These are phyloP conservation scores for Laticauda colubrina DNA, from an alignment of 2,113 vertebrate genomes.

Conservation along the genomic window DNA sequence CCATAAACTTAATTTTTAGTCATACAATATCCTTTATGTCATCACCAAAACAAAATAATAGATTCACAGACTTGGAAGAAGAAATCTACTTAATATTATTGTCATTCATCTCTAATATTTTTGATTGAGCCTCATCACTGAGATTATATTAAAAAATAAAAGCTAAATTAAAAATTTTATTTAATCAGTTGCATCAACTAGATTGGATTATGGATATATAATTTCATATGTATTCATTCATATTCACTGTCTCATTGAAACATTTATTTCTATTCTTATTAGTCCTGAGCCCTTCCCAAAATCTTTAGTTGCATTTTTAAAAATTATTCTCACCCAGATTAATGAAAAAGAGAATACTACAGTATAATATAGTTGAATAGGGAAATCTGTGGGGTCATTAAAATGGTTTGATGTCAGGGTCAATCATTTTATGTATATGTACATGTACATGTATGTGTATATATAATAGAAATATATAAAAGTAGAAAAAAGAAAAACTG, in stretches of 20 bases:
- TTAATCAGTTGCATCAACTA: background rate
- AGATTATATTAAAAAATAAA: background rate
- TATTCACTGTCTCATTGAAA: background rate
- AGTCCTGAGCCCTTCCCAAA: background rate
- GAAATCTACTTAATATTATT: background rate
- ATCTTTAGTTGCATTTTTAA: background rate
- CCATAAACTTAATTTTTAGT: background rate
- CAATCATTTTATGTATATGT: background rate
- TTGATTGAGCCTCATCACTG: background rate
- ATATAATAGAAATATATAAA: background rate
- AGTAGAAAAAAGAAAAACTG: background rate
- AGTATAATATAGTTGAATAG: background rate
- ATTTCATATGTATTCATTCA: no score
- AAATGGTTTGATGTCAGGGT: background rate
- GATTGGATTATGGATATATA: no score
- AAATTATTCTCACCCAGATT: background rate
- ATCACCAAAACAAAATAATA: slow-evolving; percentile 7
- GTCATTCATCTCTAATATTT: background rate
- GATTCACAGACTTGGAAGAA: slow-evolving; percentile 10
- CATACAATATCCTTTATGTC: background rate
- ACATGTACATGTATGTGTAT: no score
- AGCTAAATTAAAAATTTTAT: background rate
- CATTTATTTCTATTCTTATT: background rate
- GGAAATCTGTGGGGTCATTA: background rate
- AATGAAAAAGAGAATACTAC: background rate